Conservation (phyloP, 1,140 invertebrate genomes). For the Camponotus pennsylvanicus region DNA sequence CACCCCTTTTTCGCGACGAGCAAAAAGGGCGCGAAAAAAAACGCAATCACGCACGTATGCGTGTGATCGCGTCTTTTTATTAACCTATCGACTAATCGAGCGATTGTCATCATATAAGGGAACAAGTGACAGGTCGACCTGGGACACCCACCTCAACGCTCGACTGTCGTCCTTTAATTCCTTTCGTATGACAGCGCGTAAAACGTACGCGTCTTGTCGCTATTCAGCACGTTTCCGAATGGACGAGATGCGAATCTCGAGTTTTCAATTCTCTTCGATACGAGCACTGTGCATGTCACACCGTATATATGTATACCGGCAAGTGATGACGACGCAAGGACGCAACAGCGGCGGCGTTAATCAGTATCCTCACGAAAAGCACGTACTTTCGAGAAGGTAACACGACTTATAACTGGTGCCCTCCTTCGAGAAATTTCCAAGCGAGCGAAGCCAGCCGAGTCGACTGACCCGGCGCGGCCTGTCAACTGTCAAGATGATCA, state of each 20-base stretch:
- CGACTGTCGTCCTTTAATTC: constrained; percentile 8
- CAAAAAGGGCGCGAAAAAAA: background rate
- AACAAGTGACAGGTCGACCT: constrained; percentile 21
- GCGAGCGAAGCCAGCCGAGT: no score
- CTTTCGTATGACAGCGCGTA: background rate
- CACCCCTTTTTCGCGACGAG: no score
- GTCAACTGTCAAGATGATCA: background rate
- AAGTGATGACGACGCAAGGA: background rate
- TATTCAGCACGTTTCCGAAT: background rate
- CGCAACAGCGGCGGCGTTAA: background rate
- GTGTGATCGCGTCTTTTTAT: background rate
- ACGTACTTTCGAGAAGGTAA: background rate
- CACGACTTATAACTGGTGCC: constrained; percentile 4
- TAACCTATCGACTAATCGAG: background rate
- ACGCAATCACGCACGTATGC: background rate
- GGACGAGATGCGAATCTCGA: background rate
- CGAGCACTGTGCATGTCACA: background rate
- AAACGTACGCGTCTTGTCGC: background rate
- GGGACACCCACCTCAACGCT: constrained; percentile 40
- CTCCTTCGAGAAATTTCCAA: constrained; percentile 13
- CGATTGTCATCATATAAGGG: background rate
- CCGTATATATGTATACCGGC: constrained; percentile 12
- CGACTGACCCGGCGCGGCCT: background rate
- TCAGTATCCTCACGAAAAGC: background rate
- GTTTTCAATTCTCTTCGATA: background rate